Conservation (phyloP, 2,113 vertebrate genomes). For the Passer domesticus region DNA sequence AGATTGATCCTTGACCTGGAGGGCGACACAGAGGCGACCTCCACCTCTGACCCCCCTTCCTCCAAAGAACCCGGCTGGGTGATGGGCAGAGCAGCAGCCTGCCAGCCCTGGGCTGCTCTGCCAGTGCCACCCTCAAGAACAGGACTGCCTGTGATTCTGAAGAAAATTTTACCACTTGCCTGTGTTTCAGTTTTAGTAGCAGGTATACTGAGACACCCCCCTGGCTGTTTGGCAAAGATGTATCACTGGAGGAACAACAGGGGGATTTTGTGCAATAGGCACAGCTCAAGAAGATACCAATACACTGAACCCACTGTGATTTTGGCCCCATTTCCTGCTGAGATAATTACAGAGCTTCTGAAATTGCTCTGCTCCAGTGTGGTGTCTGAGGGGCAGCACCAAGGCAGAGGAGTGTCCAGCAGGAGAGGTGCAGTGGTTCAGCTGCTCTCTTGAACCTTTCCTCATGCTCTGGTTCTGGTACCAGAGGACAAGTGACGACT, state of each 20-base stretch:
- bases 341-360: neutral
- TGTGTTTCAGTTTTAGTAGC: neutral
- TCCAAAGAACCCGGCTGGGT: neutral
- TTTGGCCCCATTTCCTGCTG: neutral
- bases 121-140: neutral
- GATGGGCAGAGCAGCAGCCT: neutral
- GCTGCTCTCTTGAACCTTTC: neutral
- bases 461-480: neutral
- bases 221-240: rapidly evolving
- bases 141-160: neutral
- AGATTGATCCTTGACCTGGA: slow-evolving; percentile 44
- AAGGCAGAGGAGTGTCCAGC: neutral
- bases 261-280: neutral
- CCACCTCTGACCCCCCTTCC: neutral
- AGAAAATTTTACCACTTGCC: neutral
- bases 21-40: neutral
- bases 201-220: neutral
- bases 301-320: neutral
- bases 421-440: neutral
- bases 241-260: neutral
- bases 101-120: neutral
- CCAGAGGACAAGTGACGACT: neutral
- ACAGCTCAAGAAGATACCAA: neutral
- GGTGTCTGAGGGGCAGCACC: neutral
- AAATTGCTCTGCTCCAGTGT: neutral